Conservation (phyloP, 2,888 invertebrate genomes). For the Nyleta sp. region DNA sequence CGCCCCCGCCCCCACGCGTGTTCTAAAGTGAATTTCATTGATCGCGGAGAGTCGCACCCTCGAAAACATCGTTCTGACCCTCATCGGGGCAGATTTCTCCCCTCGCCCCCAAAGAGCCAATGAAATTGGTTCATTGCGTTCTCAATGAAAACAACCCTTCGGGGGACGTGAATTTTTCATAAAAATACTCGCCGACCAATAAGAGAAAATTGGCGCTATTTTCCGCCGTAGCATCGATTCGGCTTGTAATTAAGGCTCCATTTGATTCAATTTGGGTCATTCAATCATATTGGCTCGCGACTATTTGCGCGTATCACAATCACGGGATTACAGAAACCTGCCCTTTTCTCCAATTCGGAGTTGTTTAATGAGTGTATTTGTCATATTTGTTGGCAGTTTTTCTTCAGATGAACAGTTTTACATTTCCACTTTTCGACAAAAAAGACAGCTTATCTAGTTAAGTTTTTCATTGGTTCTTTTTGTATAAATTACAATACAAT, state of each 20-base stretch:
- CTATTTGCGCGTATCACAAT: conserved; percentile 27
- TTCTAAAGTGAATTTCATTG: conserved; percentile 65
- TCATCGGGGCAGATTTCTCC: conserved; percentile 52
- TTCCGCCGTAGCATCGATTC: conserved; percentile 51
- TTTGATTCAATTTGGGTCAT: conserved; percentile 63
- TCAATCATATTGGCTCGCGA: conserved; percentile 48
- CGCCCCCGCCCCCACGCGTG: conserved; percentile 28
- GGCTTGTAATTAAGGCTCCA: conserved; percentile 54
- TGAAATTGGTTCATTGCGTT: conserved; percentile 65
- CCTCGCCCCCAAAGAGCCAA: conserved; percentile 58
- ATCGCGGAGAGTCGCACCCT: conserved; percentile 61
- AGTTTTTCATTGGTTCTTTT: too few relatives aligned
- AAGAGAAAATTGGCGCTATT: conserved; percentile 59
- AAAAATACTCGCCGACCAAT: conserved; percentile 60
- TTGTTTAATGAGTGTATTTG: too few relatives aligned
- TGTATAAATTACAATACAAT: too few relatives aligned
- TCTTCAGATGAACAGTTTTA: too few relatives aligned
- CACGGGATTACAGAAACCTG: background rate
- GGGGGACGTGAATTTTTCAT: conserved; percentile 61
- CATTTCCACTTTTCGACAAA: too few relatives aligned
- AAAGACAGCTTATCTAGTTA: too few relatives aligned
- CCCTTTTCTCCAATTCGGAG: too few relatives aligned
- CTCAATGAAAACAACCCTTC: conserved; percentile 64
- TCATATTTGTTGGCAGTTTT: too few relatives aligned
- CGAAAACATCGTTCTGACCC: conserved; percentile 63